Conservation (phyloP, 2,113 vertebrate species). For the Varanus komodoensis region DNA sequence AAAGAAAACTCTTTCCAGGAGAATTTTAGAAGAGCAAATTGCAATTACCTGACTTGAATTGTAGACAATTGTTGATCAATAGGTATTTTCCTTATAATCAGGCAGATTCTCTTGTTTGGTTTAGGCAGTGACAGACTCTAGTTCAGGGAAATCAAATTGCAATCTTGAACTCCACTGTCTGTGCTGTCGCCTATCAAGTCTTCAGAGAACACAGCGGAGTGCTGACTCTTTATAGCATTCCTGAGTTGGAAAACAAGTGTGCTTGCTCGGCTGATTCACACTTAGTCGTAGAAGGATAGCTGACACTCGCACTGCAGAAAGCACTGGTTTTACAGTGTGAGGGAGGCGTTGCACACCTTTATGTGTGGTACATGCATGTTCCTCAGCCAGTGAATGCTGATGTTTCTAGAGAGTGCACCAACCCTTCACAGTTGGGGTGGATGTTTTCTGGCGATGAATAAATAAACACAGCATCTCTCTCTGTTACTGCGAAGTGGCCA, state of each 20-base stretch:
- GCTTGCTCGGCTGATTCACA: background rate
- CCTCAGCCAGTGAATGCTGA: background rate
- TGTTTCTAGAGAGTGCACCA: background rate
- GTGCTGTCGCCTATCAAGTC: background rate
- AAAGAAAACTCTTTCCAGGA: background rate
- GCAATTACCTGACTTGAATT: background rate
- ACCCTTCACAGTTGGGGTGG: background rate
- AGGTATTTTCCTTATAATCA: conserved; percentile 9
- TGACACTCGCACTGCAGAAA: no score
- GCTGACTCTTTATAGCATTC: background rate
- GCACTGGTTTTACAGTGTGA: background rate
- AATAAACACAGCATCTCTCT: background rate
- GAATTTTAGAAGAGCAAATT: background rate
- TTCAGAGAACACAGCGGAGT: background rate
- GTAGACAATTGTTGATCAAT: conserved; percentile 7
- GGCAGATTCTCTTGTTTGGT: conserved; percentile 2
- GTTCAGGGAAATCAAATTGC: background rate
- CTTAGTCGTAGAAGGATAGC: background rate
- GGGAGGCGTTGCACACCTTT: no score
- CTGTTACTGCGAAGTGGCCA: background rate
- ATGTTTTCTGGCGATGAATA: background rate
- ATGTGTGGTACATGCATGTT: background rate
- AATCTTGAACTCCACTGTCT: background rate
- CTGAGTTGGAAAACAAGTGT: background rate
- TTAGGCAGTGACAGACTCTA: background rate